Conservation (phyloP, 2,113 vertebrate species). For the Pampusana beccarii region DNA sequence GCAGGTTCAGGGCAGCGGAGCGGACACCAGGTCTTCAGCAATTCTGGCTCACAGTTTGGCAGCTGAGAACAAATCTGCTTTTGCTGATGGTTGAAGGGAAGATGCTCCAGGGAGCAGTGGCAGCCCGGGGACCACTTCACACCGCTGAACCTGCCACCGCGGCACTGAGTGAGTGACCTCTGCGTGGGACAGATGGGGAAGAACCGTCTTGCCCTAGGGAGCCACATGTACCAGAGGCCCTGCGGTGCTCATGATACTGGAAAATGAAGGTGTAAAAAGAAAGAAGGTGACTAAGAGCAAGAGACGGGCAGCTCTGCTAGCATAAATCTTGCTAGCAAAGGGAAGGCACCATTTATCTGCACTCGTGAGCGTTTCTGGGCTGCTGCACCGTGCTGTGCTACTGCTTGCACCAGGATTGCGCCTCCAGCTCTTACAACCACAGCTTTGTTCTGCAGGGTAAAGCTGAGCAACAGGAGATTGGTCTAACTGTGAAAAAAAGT, state of each 20-base stretch:
- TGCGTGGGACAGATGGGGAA: not conserved
- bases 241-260: not conserved
- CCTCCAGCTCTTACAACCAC: not conserved
- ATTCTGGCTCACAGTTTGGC: not conserved
- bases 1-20: not conserved
- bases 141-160: not conserved
- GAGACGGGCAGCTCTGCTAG: not conserved
- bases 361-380: not conserved
- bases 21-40: not conserved
- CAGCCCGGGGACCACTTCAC: not conserved
- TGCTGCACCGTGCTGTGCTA: not conserved
- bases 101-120: not conserved
- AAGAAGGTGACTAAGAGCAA: not conserved
- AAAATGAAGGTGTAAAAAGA: not conserved
- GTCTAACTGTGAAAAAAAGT: not conserved
- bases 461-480: not conserved
- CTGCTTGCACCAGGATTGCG: not conserved
- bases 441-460: not conserved
- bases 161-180: not conserved
- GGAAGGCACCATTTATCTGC: not conserved
- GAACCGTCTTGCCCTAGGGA: not conserved
- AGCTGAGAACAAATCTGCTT: not conserved
- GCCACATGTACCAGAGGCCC: not conserved
- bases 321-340: not conserved
- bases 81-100: not conserved